These are phyloP conservation scores for Dipodomys stephensi DNA, from an alignment of 2,113 vertebrate species.

Conservation along the genomic window DNA sequence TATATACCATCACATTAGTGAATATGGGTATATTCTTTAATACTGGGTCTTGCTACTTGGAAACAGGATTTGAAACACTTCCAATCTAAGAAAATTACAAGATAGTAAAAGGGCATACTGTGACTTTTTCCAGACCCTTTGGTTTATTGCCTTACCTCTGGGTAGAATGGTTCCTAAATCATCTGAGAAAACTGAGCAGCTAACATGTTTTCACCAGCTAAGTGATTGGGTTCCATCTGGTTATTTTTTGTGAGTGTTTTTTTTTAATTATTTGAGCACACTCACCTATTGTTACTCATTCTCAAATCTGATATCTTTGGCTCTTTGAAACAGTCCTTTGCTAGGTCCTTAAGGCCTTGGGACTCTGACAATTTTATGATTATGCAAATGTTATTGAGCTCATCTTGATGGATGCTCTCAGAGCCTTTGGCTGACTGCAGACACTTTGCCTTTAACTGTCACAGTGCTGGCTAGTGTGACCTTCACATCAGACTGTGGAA, in stretches of 20 bases:
- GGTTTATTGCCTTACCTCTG: background rate
- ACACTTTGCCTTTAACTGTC: constrained; percentile 63
- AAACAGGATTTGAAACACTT: constrained; percentile 40
- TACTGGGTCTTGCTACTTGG: constrained; percentile 8
- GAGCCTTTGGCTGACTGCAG: constrained; percentile 52
- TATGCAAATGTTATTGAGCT: constrained; percentile 60
- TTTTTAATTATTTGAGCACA: constrained; percentile 47
- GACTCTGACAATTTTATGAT: constrained; percentile 70
- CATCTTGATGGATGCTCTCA: constrained; percentile 55
- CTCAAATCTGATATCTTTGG: constrained; percentile 25
- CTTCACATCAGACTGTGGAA: constrained; percentile 75
- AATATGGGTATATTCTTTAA: background rate
- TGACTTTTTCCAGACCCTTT: constrained; percentile 37
- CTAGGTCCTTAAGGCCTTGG: constrained; percentile 45
- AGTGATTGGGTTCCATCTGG: constrained; percentile 56
- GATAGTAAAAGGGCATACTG: background rate
- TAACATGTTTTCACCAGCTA: background rate
- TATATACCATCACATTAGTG: constrained; percentile 35
- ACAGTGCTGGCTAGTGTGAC: constrained; percentile 68
- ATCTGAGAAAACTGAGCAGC: constrained; percentile 26
- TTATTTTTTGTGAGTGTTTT: constrained; percentile 57
- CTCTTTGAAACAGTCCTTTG: constrained; percentile 47
- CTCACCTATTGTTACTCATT: constrained; percentile 60
- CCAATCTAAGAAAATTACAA: constrained; percentile 41
- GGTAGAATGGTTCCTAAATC: constrained; percentile 47